A percentile compares a stretch with the other conserved stretches of the same genome.
Conservation (phyloP, 2,888 invertebrate species). For the Standfussiana lucernea region DNA sequence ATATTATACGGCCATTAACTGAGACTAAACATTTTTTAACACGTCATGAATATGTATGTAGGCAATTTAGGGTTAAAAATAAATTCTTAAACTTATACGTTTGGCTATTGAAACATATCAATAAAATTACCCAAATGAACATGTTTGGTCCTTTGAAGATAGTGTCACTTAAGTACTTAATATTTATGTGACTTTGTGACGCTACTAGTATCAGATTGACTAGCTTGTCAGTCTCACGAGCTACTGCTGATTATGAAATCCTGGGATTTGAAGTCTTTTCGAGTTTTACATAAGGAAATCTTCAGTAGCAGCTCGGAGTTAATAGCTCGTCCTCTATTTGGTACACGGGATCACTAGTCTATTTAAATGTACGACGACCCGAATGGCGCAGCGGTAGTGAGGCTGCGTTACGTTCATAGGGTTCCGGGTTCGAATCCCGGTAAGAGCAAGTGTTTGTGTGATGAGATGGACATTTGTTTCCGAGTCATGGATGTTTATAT, state of each 20-base stretch:
- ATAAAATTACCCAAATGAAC: constrained; percentile 17
- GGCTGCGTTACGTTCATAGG: too few relatives aligned
- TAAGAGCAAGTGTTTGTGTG: too few relatives aligned
- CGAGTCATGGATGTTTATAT: too few relatives aligned
- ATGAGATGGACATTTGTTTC: too few relatives aligned
- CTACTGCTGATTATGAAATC: too few relatives aligned
- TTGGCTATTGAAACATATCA: background rate
- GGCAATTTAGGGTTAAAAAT: background rate
- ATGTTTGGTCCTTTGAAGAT: background rate
- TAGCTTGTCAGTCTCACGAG: background rate
- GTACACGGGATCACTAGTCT: background rate
- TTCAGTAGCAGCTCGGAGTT: background rate
- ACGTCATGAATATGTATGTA: constrained; percentile 30
- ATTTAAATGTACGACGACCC: too few relatives aligned
- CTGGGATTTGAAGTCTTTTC: background rate
- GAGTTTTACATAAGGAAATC: background rate
- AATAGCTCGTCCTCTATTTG: background rate
- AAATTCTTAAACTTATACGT: background rate
- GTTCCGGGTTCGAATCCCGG: too few relatives aligned
- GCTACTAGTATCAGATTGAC: background rate
- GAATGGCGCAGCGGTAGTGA: too few relatives aligned
- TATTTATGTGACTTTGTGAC: background rate
- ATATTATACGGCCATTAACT: background rate
- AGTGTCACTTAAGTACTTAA: constrained; percentile 14
- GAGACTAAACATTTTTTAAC: background rate